Evolutionary conservation across 1,140 invertebrate genomes (phyloP).

Genomic region (Pseudomyrmex gracilis): DNA sequence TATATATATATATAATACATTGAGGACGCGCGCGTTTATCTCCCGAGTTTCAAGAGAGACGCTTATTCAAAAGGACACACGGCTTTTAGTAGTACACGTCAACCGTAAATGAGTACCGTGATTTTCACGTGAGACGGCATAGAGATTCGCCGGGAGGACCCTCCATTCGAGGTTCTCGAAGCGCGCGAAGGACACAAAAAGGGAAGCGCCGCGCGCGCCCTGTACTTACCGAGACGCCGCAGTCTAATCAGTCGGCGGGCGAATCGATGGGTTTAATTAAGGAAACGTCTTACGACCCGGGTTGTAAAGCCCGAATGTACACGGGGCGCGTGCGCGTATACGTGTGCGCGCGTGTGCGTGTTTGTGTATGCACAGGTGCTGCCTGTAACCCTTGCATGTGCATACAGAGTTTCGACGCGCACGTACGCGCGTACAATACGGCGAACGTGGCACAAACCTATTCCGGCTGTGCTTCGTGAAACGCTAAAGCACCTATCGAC

Average conservation of each 20-base stretch:
- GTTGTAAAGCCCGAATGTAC: conserved; percentile 63
- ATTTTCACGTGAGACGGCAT: conserved; percentile 41
- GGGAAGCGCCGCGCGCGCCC: conserved; percentile 31
- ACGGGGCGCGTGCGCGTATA: neutral
- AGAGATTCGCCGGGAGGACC: conserved; percentile 20
- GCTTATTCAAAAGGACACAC: neutral
- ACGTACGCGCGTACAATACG: neutral
- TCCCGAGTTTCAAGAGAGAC: conserved; percentile 4
- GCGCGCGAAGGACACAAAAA: conserved; percentile 30
- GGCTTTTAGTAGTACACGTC: conserved; percentile 20
- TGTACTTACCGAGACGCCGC: conserved; percentile 42
- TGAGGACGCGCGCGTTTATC: neutral
- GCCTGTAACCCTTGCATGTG: conserved; percentile 33
- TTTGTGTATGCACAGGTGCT: conserved; percentile 27
- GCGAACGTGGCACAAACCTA: conserved; percentile 38
- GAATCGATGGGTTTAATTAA: conserved; percentile 75
- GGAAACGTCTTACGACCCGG: conserved; percentile 66
- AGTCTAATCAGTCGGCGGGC: conserved; percentile 68
- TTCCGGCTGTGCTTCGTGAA: conserved; percentile 26
- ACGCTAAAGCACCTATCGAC: conserved; percentile 46
- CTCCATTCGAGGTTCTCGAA: conserved; percentile 6
- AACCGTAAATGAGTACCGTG: conserved; percentile 25
- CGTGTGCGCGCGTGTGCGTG: neutral
- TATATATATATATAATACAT: neutral
- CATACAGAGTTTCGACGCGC: conserved; percentile 1